These are phyloP conservation scores for Eudemis profundana DNA, from an alignment of 2,888 invertebrate genomes.

Conservation along the genomic window DNA sequence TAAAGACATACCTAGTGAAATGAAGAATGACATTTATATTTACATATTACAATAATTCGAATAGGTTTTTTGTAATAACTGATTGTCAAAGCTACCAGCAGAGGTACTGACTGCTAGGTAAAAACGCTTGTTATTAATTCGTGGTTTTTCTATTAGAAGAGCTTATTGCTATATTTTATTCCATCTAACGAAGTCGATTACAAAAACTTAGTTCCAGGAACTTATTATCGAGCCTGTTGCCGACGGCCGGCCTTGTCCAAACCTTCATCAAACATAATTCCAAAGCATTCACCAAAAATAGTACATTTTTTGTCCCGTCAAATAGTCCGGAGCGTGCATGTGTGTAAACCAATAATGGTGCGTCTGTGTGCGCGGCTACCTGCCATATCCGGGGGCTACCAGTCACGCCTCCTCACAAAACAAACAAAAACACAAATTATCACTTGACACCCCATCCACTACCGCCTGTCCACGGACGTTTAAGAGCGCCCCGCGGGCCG, in stretches of 20 bases:
- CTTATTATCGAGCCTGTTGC: slow-evolving; percentile 4
- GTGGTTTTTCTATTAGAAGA: background rate
- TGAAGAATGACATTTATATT: too few species aligned
- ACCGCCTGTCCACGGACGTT: slow-evolving; percentile 54
- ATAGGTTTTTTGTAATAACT: too few species aligned
- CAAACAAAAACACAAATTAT: slow-evolving; percentile 65
- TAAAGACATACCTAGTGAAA: too few species aligned
- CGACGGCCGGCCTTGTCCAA: slow-evolving; percentile 21
- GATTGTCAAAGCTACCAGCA: too few species aligned
- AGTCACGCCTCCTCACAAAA: slow-evolving; percentile 70
- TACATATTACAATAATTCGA: too few species aligned
- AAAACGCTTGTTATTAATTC: slow-evolving; percentile 45
- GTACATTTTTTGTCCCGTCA: slow-evolving; percentile 43
- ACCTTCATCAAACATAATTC: slow-evolving; percentile 42
- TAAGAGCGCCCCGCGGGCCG: slow-evolving; percentile 49
- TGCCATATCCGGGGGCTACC: slow-evolving; percentile 76
- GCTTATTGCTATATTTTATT: background rate
- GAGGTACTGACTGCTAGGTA: too few species aligned
- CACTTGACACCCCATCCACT: slow-evolving; percentile 69
- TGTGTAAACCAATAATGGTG: slow-evolving; percentile 22
- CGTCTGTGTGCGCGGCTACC: slow-evolving; percentile 77
- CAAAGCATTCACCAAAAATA: slow-evolving; percentile 38
- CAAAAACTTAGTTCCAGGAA: slow-evolving; percentile 7
- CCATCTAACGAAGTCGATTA: background rate
- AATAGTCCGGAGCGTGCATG: slow-evolving; percentile 10